Evolutionary conservation across 2,888 invertebrate genomes (phyloP).

Genomic region (Aproaerema taeniolella): DNA sequence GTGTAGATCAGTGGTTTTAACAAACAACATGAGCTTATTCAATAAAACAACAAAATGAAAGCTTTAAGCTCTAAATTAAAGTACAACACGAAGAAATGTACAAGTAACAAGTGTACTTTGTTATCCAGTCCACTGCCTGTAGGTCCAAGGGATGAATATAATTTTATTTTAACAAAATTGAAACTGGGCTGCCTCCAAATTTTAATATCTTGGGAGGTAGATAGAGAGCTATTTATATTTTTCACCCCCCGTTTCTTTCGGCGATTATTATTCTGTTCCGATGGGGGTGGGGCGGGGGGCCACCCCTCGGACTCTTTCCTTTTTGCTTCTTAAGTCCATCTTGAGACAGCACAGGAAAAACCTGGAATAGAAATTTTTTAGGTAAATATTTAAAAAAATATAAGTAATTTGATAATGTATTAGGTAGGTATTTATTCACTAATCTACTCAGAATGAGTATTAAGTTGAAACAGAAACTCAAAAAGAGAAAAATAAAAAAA

Average conservation of each 20-base stretch:
- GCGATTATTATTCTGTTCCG: conserved; percentile 77
- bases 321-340: conserved; percentile 79
- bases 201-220: conserved; percentile 68
- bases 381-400: too few relatives aligned
- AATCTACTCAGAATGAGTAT: too few relatives aligned
- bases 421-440: too few relatives aligned
- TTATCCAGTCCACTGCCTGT: not conserved
- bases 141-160: conserved; percentile 32
- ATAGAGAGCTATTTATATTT: conserved; percentile 74
- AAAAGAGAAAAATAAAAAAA: too few relatives aligned
- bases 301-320: conserved; percentile 72
- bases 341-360: conserved; percentile 52
- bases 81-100: conserved; percentile 14
- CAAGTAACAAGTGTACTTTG: conserved; percentile 12
- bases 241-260: conserved; percentile 73
- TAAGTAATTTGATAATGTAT: too few relatives aligned
- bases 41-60: too few relatives aligned
- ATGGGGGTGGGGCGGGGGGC: conserved; percentile 51
- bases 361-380: conserved; percentile 39
- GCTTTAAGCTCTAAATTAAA: too few relatives aligned
- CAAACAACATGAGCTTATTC: too few relatives aligned
- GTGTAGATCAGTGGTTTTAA: too few relatives aligned
- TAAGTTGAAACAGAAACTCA: too few relatives aligned
- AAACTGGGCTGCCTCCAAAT: conserved; percentile 60
- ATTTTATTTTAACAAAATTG: conserved; percentile 67